Conservation (phyloP, 1,140 invertebrate genomes). For the Chlorops oryzae region DNA sequence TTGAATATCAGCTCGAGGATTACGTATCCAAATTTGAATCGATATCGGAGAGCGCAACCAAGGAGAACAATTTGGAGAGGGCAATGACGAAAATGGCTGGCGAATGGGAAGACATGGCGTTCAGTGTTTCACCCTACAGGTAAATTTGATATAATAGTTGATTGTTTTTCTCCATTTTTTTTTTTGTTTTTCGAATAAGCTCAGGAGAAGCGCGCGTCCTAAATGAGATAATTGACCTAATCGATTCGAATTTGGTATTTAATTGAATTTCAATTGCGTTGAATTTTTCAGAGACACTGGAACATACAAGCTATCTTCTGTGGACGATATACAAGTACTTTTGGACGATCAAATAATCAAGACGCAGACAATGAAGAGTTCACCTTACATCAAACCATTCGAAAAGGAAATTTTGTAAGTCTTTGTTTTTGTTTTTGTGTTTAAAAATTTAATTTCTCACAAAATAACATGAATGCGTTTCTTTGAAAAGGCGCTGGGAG, state of each 20-base stretch:
- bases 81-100: slow-evolving; percentile 83
- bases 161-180: no score
- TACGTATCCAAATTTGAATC: slow-evolving; percentile 86
- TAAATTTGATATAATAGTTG: slow-evolving; percentile 12
- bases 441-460: slow-evolving; percentile 3
- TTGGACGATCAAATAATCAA: slow-evolving; percentile 96
- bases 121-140: slow-evolving; percentile 52
- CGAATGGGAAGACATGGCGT: slow-evolving; percentile 86
- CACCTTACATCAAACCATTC: slow-evolving; percentile 94
- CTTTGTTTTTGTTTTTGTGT: no score
- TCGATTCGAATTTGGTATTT: no score
- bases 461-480: slow-evolving; percentile 49
- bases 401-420: slow-evolving; percentile 69
- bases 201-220: no score
- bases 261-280: no score
- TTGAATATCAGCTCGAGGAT: slow-evolving; percentile 86
- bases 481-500: no score
- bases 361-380: slow-evolving; percentile 96
- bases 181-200: no score
- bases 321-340: slow-evolving; percentile 93
- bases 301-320: slow-evolving; percentile 80
- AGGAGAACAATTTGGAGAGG: slow-evolving; percentile 90
- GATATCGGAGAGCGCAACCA: slow-evolving; percentile 91
- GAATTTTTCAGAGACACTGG: slow-evolving; percentile 69
- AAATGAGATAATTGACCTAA: no score